Evolutionary conservation across 2,797 vertebrate species (phyloP), one percentile per base, ranked within the genome.

Genomic region (Spea hammondii): DNA sequence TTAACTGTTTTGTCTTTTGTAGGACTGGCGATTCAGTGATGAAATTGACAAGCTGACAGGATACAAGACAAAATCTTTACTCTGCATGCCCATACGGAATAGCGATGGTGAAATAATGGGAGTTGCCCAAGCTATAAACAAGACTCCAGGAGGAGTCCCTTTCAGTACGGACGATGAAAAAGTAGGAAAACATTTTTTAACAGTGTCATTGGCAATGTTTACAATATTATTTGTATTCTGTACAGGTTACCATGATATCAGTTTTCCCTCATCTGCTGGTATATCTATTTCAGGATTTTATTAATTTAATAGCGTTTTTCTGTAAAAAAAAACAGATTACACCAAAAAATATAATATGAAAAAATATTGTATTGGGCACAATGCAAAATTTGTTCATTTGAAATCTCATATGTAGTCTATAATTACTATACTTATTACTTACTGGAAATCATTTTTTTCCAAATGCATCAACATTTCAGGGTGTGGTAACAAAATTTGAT

Each of bases 31-130:
- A 70, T 99, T 99, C 92, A 99, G 98, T 83, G 96, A 99, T 79
- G 97, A 99, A 89, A 98, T 99, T 7, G 98, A 99, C 92, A 98
- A 99, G 88, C 86, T 99, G 83, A 98, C 96, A 9, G 98, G 97
- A 48, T 99, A 99, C 90, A 99, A 99, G 92, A 99, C 98, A 62
- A 98, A 96, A 89, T 99, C 98, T 0, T 91, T 99, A 57, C 50
- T 99, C 86, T 99, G 97, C 83, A 99, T 99, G 98, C 97, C 98
- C 64, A 99, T 99, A 83, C 90, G 89, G 85, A 99, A 93, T 91
- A 99, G 97, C 47, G 96, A 99, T 14, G 97, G 96, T 44, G 97
- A 98, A 87, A 93, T 97, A 85, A 98, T 99, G 53, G 97, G 97
- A 60, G 98, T 99, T 49, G 94, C 96, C 77, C 97, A 99, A 90